Percentiles rank a stretch among this genome's conserved stretches.
Evolutionary conservation across 2,113 vertebrate genomes (phyloP).

Genomic region (Bubalus kerabau): DNA sequence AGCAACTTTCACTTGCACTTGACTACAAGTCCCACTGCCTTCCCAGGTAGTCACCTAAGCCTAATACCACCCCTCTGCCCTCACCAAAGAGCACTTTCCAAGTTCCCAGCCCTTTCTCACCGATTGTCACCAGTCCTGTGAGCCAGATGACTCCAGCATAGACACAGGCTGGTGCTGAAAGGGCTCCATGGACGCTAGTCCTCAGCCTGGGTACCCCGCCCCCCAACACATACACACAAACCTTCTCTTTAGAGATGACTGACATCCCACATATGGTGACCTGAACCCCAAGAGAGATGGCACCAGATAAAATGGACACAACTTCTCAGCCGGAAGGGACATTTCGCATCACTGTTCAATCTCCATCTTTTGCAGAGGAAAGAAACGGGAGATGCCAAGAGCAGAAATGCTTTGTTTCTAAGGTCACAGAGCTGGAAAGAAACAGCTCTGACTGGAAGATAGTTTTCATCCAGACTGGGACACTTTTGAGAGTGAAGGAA

Average conservation of each 20-base stretch:
- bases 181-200: neutral
- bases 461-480: neutral
- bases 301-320: neutral
- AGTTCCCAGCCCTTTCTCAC: neutral
- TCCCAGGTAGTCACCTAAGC: neutral
- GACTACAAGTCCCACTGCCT: neutral
- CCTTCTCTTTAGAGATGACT: neutral
- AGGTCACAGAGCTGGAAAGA: neutral
- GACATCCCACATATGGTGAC: neutral
- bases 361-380: neutral
- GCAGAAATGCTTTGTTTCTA: neutral
- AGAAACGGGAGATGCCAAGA: neutral
- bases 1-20: neutral
- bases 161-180: neutral
- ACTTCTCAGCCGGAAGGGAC: neutral
- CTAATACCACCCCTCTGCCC: too few relatives aligned
- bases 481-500: neutral
- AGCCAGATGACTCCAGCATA: neutral
- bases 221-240: neutral
- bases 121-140: fast-evolving
- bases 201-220: neutral
- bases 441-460: too few relatives aligned
- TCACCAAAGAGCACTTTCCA: fast-evolving
- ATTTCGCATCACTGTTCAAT: neutral
- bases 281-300: neutral